phyloP scores from a whole-genome alignment of 1,140 invertebrate species.

The Aphis craccivora region DNA sequence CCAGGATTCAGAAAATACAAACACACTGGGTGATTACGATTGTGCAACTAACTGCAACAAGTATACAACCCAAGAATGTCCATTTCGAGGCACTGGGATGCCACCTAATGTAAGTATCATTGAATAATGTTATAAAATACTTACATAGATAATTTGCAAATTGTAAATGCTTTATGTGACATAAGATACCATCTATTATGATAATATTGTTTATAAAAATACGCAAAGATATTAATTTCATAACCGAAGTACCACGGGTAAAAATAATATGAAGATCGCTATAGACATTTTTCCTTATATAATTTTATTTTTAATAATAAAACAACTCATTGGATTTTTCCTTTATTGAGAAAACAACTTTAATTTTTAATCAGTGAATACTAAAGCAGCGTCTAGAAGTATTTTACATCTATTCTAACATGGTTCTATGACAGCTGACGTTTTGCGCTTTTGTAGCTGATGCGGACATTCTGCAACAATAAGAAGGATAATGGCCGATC shows the following conservation, averaged over 20 bases:
- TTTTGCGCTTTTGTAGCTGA: not conserved
- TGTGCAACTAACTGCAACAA: not conserved
- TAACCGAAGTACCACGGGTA: not conserved
- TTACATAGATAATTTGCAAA: not conserved
- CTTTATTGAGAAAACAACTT: not conserved
- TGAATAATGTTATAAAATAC: not conserved
- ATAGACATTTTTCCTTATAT: not conserved
- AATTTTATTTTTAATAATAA: not conserved
- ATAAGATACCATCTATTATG: not conserved
- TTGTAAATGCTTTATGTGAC: not conserved
- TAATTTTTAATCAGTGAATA: not conserved
- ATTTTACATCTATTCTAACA: not conserved
- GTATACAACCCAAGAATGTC: not conserved
- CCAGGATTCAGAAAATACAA: not conserved
- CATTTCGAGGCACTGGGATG: not conserved
- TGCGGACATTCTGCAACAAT: not conserved
- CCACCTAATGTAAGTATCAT: not conserved
- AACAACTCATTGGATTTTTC: not conserved
- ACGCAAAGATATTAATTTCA: not conserved
- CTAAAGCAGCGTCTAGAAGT: not conserved
- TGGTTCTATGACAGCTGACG: not conserved
- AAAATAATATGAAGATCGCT: not conserved
- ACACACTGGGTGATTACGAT: not conserved
- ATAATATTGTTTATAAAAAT: not conserved
- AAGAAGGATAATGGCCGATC: not conserved